Evolutionary conservation across 2,888 invertebrate species (phyloP), one percentile per base, ranked within the genome.

Genomic region (Nesidiocoris tenuis): DNA sequence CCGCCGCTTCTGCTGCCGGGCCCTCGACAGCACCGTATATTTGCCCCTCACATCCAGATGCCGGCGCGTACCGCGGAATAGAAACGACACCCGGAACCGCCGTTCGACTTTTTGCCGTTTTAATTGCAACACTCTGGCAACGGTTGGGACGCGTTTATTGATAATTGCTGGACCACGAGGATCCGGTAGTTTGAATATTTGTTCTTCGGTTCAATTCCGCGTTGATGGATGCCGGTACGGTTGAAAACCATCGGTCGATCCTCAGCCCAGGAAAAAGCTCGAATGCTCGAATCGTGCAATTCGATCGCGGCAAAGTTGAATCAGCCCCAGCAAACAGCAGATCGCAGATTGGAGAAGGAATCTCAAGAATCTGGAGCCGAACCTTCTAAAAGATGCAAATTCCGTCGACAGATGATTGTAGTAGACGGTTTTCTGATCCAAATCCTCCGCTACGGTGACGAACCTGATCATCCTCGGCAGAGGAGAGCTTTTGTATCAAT

Each of bases 21-120:
- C 54, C 63, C 72, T 1, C 17, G 70, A 70, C 57, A 70, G 23
- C 59, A 70, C 59, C 18, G 72, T 72, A 61, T 72, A 72, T n/a
- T 72, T 72, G 18, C 72, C 72, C 19, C 63, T 72, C 72, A 72
- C 72, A 72, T 72, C 72, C 63, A 72, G 9, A n/a, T 72, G 72
- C 9, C 72, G 24, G n/a, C 72, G n/a, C 16, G 72, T 54, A 0
- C 72, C 72, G 2, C 72, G 72, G 18, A 72, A 72, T 17, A 72
- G 54, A 23, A 72, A 72, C 18, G 72, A 72, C 16, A 72, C 72
- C 22, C 72, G 25, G 19, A 72, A 72, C 7, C 72, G 61, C 21
- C 72, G 61, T 18, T 72, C 61, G 16, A 72, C 72, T 54, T 72
- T 72, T n/a, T 72, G 72, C 2, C 39, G 61, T 63, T 72, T 72